Conservation (phyloP, 1,140 invertebrate genomes). For the Mycetomoellerius zeteki region DNA sequence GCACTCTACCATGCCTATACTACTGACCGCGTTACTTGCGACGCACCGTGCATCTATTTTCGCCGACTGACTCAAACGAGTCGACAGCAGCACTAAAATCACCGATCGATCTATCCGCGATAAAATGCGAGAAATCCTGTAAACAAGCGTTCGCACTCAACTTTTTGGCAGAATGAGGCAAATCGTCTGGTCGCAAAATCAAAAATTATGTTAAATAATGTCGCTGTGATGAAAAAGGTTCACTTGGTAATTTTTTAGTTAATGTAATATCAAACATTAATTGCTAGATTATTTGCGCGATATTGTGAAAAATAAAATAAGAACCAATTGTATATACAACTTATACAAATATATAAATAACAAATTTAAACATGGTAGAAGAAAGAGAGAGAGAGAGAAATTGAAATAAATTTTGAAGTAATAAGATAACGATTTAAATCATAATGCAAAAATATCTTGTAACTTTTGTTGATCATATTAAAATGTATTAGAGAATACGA, state of each 20-base stretch:
- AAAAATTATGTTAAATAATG: conserved; percentile 33
- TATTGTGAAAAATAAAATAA: conserved; percentile 1
- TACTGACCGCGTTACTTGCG: conserved; percentile 62
- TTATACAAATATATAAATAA: conserved; percentile 6
- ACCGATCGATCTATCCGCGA: conserved; percentile 61
- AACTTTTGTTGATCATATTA: background rate
- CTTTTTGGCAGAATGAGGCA: conserved; percentile 36
- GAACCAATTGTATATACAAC: background rate
- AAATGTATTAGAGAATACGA: background rate
- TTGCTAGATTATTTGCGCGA: background rate
- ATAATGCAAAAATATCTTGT: background rate
- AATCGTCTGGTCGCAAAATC: conserved; percentile 14
- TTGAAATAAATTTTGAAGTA: background rate
- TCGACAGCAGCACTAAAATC: conserved; percentile 54
- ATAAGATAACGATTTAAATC: background rate
- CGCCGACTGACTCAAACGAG: conserved; percentile 73
- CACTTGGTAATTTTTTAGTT: background rate
- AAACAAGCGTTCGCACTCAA: conserved; percentile 31
- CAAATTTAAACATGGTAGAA: background rate
- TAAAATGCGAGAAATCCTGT: conserved; percentile 41
- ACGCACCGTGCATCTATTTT: conserved; percentile 71
- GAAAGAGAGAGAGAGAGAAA: no score
- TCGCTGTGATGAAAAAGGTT: conserved; percentile 14
- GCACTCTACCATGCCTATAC: conserved; percentile 70
- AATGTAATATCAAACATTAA: conserved; percentile 3